These are phyloP conservation scores for Leptinotarsa peninsularis DNA, from an alignment of 2,888 invertebrate genomes.

Conservation along the genomic window DNA sequence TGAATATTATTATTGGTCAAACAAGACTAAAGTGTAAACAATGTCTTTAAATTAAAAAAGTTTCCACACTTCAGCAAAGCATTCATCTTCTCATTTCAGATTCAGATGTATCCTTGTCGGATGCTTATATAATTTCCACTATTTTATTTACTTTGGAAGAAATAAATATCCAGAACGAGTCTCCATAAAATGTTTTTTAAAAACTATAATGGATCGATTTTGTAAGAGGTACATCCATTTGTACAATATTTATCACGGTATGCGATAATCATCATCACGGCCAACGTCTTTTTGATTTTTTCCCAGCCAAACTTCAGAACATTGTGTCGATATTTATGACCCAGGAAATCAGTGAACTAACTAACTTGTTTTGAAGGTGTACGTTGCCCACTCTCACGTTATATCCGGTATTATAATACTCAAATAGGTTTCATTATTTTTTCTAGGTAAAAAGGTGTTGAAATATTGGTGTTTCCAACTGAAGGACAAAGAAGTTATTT, in stretches of 20 bases:
- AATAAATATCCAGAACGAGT: neutral
- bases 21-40: neutral
- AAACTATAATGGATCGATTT: neutral
- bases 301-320: neutral
- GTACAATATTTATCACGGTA: neutral
- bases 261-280: slow-evolving; percentile 12
- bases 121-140: neutral
- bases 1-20: neutral
- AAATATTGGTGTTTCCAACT: no score
- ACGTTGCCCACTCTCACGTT: neutral
- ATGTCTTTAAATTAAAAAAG: no score
- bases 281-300: slow-evolving; percentile 9
- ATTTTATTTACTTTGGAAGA: neutral
- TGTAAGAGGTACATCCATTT: slow-evolving; percentile 1
- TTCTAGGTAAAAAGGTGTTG: no score
- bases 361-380: slow-evolving; percentile 8
- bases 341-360: slow-evolving; percentile 12
- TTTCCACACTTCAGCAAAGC: neutral
- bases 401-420: neutral
- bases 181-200: neutral
- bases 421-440: no score
- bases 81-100: neutral
- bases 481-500: no score
- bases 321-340: slow-evolving; percentile 16
- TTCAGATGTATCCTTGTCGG: neutral